Base-by-base conservation (phyloP, 2,888 invertebrate genomes). In the Lasioglossum pauxillum region DNA sequence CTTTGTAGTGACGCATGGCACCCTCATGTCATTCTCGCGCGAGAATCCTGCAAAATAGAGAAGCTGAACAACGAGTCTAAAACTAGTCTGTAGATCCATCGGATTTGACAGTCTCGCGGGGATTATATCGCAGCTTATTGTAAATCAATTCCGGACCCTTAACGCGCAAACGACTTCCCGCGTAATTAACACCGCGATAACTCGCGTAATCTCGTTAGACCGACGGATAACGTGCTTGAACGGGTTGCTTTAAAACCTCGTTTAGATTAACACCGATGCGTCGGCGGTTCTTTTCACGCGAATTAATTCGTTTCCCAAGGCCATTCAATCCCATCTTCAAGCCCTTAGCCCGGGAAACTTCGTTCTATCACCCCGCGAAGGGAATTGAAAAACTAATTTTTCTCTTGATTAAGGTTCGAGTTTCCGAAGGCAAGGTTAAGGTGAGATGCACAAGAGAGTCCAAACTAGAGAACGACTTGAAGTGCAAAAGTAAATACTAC, bases 1-100 rank as follows among this genome's bases (percentile, higher is more conserved):
- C 46, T 78, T 72, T 44, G 75, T 27, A 7, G 69, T 72, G 5
- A 41, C 60, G n/a, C 90, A 88, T 0, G 87, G 91, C 19, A 83
- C 75, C 16, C 41, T 85, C 3, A 74, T 64, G 0, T 31, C 46
- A 57, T 31, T 12, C 12, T 14, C 16, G 4, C 23, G 14, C 27
- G 2, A 16, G 16, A 0, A 73, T 4, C 67, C 67, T 67, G 67
- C 53, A 23, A 49, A 23, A 49, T 49, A 19, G 49, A 49, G 49
- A 49, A 49, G 49, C 8, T 49, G 19, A 49, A 49, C 19, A 1
- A 49, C 2, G 7, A 5, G 49, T 23, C 7, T 0, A 23, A 49
- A 44, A 14, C 3, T 44, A 14, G 44, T 44, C 44, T 14, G 44
- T 19, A 49, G 49, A 49, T 49, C 1, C 49, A 5, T 19, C 19